Base-by-base conservation (phyloP, 2,797 vertebrate species). In the Vireo griseus region DNA sequence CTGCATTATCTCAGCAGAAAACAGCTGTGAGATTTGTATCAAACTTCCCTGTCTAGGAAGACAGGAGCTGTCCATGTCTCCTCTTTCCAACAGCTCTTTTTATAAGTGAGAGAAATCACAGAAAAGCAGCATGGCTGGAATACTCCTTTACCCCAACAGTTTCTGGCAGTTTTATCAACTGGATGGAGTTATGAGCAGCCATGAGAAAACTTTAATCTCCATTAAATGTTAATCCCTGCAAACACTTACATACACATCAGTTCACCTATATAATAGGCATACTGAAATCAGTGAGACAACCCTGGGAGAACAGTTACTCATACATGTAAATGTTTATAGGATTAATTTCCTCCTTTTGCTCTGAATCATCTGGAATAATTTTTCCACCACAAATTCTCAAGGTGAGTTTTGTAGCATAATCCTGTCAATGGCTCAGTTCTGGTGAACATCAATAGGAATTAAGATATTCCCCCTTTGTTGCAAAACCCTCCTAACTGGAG, bases 311-410 rank as follows among this genome's bases (percentile, higher is more conserved):
- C 58, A 90, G 79, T 94, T 95, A 90, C 88, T 94, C 79, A 92
- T 81, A 33, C 39, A 40, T 66, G 35, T 24, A 81, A 89, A 33
- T 90, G 55, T 81, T 85, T 78, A 10, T 33, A 78, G 58, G 37
- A 78, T 88, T 68, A 31, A 77, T 75, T 94, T 95, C 91, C 87
- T 91, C 42, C 61, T 88, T 84, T 79, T 81, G 20, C 42, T 83
- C 62, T 94, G 91, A 95, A 88, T 96, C 93, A 94, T 57, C 88
- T 59, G 50, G 58, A 86, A 35, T 65, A 48, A 81, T 62, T 71
- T 75, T 86, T 45, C 68, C 62, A 14, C 29, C 68, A 55, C 58
- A 67, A 1, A 28, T 90, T 80, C 22, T 5, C 79, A 68, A 86
- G 37, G 62, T 94, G 63, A 93, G 47, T 78, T 90, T 58, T 2